phyloP scores from a whole-genome alignment of 1,140 invertebrate species.

The Drosophila baimaii region DNA sequence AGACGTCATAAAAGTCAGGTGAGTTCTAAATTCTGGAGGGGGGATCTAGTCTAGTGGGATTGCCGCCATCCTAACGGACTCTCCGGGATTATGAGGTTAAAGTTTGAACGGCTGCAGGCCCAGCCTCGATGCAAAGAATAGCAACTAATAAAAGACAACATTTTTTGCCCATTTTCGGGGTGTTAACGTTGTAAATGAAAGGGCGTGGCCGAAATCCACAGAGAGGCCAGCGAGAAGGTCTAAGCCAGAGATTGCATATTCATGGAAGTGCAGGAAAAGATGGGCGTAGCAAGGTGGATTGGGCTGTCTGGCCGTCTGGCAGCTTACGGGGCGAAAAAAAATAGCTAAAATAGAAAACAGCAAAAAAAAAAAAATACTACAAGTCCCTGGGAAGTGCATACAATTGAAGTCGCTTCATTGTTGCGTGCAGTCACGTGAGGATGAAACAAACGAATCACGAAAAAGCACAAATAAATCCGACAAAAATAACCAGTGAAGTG shows the following conservation, averaged over 20 bases:
- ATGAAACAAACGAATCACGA: slow-evolving; percentile 11
- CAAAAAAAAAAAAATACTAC: slow-evolving; percentile 13
- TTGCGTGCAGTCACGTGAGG: slow-evolving; percentile 61
- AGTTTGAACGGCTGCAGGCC: slow-evolving; percentile 25
- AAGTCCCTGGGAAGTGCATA: slow-evolving; percentile 50
- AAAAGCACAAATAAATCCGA: slow-evolving; percentile 29
- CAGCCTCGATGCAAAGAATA: too few species aligned
- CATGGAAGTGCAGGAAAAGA: slow-evolving; percentile 40
- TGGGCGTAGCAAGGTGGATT: slow-evolving; percentile 35
- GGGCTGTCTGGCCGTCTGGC: slow-evolving; percentile 9
- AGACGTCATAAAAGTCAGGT: slow-evolving; percentile 49
- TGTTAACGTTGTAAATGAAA: slow-evolving; percentile 51
- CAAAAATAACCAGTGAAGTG: slow-evolving; percentile 32
- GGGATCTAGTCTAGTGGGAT: not conserved
- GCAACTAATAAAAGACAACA: slow-evolving; percentile 20
- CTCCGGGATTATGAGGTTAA: slow-evolving; percentile 36
- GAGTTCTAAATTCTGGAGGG: slow-evolving; percentile 5
- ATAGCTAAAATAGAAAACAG: slow-evolving; percentile 29
- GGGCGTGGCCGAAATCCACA: slow-evolving; percentile 13
- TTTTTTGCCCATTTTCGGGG: slow-evolving; percentile 25
- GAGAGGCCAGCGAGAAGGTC: slow-evolving; percentile 13
- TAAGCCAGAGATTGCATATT: slow-evolving; percentile 47
- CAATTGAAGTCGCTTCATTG: slow-evolving; percentile 42
- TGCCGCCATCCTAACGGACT: slow-evolving; percentile 17
- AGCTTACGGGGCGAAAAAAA: slow-evolving; percentile 27